Evolutionary conservation across 2,797 vertebrate genomes (phyloP).

Genomic region (Sebastes kiyomatsui): DNA sequence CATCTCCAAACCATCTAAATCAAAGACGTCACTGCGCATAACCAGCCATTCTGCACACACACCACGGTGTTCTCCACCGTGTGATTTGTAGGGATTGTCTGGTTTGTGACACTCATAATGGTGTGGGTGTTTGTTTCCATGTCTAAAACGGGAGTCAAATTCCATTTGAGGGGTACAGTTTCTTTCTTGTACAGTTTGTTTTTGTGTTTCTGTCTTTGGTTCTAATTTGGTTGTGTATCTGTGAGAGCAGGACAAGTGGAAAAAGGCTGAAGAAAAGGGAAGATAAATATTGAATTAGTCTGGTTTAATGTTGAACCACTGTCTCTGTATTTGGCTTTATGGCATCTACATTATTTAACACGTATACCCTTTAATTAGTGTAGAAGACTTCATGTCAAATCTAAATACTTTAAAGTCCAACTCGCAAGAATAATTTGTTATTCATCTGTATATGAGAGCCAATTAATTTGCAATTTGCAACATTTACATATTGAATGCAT

Average conservation of each 20-base stretch:
- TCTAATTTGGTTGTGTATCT: conserved; percentile 14
- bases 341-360: neutral
- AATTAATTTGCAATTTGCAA: neutral
- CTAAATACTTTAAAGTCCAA: neutral
- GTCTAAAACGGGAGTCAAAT: neutral
- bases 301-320: conserved; percentile 4
- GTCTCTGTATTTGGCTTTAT: conserved; percentile 21
- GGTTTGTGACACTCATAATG: neutral
- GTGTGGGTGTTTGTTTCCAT: conserved; percentile 11
- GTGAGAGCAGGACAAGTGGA: neutral
- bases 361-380: neutral
- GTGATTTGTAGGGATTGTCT: conserved; percentile 23
- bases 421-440: neutral
- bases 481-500: neutral
- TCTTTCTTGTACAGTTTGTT: neutral
- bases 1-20: conserved; percentile 31
- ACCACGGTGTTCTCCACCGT: neutral
- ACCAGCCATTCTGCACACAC: conserved; percentile 2
- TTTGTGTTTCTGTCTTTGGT: neutral
- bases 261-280: conserved; percentile 1
- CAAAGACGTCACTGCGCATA: conserved; percentile 27
- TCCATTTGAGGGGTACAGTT: neutral
- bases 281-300: conserved; percentile 22
- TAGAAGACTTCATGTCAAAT: neutral
- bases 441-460: neutral